Evolutionary conservation across 2,797 vertebrate genomes (phyloP).

Genomic region (Oreochromis grahami): DNA sequence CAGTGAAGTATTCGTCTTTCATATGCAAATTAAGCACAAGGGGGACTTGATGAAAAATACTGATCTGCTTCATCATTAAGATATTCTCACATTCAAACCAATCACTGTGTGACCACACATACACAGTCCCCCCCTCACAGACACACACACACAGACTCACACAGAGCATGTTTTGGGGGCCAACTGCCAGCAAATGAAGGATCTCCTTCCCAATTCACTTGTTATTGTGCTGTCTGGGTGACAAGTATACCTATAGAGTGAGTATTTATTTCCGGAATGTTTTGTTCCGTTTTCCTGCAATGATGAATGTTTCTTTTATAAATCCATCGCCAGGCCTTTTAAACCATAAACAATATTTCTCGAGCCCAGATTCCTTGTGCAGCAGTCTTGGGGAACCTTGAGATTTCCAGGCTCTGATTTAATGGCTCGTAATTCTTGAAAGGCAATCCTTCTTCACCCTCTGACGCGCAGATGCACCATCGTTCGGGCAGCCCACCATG

Average conservation of each 20-base stretch:
- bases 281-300: slow-evolving; percentile 99
- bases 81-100: background rate
- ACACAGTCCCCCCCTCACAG: background rate
- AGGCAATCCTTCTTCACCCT: slow-evolving; percentile 82
- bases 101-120: background rate
- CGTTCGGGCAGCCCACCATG: slow-evolving; percentile 47
- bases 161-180: slow-evolving; percentile 75
- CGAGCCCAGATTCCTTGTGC: slow-evolving; percentile 94
- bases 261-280: slow-evolving; percentile 93
- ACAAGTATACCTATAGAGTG: slow-evolving; percentile 88
- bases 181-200: slow-evolving; percentile 85
- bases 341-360: slow-evolving; percentile 97
- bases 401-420: slow-evolving; percentile 97
- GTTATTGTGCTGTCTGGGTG: slow-evolving; percentile 87
- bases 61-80: background rate
- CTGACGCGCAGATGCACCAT: slow-evolving; percentile 64
- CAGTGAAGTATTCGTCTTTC: background rate
- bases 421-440: slow-evolving; percentile 96
- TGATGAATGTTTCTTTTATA: slow-evolving; percentile 91
- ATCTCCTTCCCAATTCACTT: slow-evolving; percentile 97
- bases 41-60: background rate
- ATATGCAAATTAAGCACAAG: background rate
- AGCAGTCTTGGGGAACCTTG: slow-evolving; percentile 98
- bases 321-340: slow-evolving; percentile 84
- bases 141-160: slow-evolving; percentile 17